Percentiles rank a stretch among this genome's conserved stretches.
These are phyloP conservation scores for Falco berigora DNA, from an alignment of 2,797 vertebrate genomes.

Conservation along the genomic window DNA sequence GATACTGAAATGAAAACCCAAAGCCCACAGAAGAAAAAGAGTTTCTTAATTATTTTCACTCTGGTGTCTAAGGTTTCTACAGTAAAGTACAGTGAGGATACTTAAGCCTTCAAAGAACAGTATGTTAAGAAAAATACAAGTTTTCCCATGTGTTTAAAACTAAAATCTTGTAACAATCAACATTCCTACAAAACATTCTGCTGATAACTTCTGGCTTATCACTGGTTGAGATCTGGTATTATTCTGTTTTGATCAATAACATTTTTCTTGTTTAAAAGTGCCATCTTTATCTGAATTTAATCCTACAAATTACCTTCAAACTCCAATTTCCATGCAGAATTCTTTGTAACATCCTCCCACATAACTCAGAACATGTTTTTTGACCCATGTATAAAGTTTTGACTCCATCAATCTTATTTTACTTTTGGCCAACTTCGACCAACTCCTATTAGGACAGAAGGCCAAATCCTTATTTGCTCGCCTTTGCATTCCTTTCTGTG, in stretches of 20 bases:
- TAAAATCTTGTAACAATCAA: neutral
- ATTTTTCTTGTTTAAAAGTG: neutral
- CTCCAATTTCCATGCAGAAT: neutral
- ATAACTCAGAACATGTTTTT: neutral
- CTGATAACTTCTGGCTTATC: neutral
- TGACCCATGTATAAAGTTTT: neutral
- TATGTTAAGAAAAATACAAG: neutral
- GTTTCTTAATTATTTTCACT: neutral
- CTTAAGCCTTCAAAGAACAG: neutral
- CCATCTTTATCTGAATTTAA: neutral
- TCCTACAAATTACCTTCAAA: neutral
- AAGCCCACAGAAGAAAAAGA: neutral
- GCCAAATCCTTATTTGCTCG: neutral
- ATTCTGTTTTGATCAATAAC: neutral
- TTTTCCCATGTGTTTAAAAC: neutral
- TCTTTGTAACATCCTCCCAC: neutral
- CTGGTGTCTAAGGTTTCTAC: neutral
- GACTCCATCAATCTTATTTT: neutral
- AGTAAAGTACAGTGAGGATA: neutral
- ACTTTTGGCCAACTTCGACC: neutral
- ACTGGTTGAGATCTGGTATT: neutral
- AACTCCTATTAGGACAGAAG: neutral
- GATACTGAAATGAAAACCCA: neutral
- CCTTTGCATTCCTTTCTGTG: neutral
- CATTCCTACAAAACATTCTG: neutral